These are phyloP conservation scores for Bombus haemorrhoidalis DNA, from an alignment of 1,140 invertebrate genomes.

Conservation along the genomic window DNA sequence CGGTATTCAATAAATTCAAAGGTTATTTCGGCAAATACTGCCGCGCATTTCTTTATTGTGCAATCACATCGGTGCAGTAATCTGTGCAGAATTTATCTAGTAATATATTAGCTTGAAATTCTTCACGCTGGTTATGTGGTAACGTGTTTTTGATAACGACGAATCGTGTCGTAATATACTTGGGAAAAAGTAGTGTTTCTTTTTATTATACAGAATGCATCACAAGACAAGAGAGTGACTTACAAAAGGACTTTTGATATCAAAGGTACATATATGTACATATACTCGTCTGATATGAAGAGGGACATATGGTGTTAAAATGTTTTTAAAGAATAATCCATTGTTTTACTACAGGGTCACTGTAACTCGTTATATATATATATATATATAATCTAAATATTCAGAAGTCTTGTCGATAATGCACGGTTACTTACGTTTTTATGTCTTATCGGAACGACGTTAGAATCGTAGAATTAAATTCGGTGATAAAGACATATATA, in stretches of 20 bases:
- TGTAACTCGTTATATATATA: no score
- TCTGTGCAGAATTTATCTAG: conserved; percentile 5
- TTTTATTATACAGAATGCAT: background rate
- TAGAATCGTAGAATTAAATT: no score
- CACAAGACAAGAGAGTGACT: background rate
- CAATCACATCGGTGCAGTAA: background rate
- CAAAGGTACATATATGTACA: no score
- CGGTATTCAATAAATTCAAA: conserved; percentile 40
- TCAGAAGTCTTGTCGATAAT: no score
- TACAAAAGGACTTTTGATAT: background rate
- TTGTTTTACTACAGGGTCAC: background rate
- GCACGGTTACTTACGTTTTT: no score
- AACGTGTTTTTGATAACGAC: no score
- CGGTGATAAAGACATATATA: background rate
- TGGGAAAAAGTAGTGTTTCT: background rate
- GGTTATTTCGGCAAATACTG: background rate
- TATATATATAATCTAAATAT: no score
- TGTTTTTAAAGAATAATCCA: background rate
- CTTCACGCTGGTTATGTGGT: background rate
- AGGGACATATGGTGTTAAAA: background rate
- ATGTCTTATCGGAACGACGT: no score
- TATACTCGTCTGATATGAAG: no score
- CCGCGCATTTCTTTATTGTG: background rate
- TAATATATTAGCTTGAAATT: background rate
- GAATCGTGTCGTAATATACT: background rate